Evolutionary conservation across 1,140 invertebrate species (phyloP).

Genomic region (Oncopeltus fasciatus): DNA sequence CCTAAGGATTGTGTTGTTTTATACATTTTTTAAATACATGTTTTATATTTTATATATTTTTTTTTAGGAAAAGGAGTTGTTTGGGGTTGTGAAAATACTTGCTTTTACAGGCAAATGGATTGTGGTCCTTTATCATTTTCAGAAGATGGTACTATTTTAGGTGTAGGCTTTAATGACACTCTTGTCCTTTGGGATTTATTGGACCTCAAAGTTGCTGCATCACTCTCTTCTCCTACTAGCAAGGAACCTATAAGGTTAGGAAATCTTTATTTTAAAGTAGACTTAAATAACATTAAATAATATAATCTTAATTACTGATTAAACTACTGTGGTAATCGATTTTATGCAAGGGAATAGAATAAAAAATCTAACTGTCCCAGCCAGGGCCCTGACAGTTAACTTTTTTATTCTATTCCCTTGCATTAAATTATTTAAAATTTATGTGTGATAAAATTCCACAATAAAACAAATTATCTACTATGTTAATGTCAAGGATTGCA

Average conservation of each 20-base stretch:
- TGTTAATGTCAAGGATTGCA: too few species aligned
- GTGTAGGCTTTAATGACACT: slow-evolving; percentile 49
- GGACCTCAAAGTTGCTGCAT: slow-evolving; percentile 21
- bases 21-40: slow-evolving; percentile 15
- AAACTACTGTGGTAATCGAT: too few species aligned
- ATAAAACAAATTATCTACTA: too few species aligned
- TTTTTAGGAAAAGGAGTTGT: slow-evolving; percentile 33
- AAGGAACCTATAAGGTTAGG: slow-evolving; percentile 12
- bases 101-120: slow-evolving; percentile 43
- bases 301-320: slow-evolving; percentile 6
- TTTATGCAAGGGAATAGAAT: too few species aligned
- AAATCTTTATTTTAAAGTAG: slow-evolving; percentile 7
- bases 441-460: too few species aligned
- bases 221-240: slow-evolving; percentile 11
- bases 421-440: too few species aligned
- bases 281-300: background rate
- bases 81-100: slow-evolving; percentile 52
- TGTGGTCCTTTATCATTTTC: slow-evolving; percentile 47
- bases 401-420: too few species aligned
- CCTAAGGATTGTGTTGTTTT: too few species aligned
- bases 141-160: slow-evolving; percentile 59
- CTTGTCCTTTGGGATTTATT: slow-evolving; percentile 50
- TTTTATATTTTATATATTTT: slow-evolving; percentile 22
- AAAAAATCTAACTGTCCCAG: too few species aligned
- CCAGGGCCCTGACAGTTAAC: too few species aligned